Percentiles rank a stretch among this genome's conserved stretches.
phyloP scores from a whole-genome alignment of 1,140 invertebrate genomes.

The Bombus sibiricus region DNA sequence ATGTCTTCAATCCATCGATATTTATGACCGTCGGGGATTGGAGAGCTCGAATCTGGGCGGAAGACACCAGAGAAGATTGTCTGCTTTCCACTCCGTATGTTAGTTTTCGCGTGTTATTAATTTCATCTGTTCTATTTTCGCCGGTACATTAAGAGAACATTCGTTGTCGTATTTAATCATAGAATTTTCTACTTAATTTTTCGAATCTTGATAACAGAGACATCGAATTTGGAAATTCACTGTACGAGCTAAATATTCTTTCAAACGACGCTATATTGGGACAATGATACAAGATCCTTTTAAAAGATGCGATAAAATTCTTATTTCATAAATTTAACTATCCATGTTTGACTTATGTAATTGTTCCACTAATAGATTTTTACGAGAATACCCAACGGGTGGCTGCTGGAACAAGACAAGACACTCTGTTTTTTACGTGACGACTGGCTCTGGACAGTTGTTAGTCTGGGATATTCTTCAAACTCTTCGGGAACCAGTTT shows the following conservation, averaged over 20 bases:
- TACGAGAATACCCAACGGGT: constrained; percentile 85
- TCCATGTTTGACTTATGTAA: not conserved
- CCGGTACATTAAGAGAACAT: not conserved
- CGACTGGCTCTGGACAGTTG: constrained; percentile 87
- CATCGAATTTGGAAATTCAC: no score
- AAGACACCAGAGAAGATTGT: constrained; percentile 93
- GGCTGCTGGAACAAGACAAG: constrained; percentile 94
- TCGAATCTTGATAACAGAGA: no score
- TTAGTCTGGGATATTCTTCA: constrained; percentile 94
- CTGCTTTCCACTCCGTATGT: constrained; percentile 89
- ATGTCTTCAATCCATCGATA: constrained; percentile 93
- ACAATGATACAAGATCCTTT: no score
- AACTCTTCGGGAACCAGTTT: constrained; percentile 90
- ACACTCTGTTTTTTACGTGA: constrained; percentile 76
- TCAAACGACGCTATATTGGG: no score
- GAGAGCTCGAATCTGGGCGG: constrained; percentile 93
- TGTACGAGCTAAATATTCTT: no score
- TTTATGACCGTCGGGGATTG: constrained; percentile 95
- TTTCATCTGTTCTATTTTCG: no score
- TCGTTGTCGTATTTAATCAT: no score
- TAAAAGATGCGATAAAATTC: no score
- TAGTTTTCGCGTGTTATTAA: constrained; percentile 9
- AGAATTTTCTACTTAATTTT: no score
- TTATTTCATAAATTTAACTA: no score
- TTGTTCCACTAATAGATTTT: not conserved